Evolutionary conservation across 2,113 vertebrate genomes (phyloP).

Genomic region (Gnathonemus echidnorhynchus): DNA sequence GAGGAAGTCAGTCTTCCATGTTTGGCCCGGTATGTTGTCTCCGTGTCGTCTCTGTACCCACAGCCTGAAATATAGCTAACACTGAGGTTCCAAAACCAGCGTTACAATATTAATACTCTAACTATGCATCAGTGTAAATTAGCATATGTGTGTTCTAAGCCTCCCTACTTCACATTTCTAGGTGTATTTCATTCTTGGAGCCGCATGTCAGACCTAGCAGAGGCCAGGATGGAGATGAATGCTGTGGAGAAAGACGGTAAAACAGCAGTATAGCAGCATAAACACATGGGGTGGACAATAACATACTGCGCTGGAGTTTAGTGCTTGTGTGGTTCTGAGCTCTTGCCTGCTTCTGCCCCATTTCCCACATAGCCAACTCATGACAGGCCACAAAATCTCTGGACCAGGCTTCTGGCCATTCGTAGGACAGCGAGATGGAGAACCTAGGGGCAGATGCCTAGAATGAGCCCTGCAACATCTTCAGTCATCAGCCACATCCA

Average conservation of each 20-base stretch:
- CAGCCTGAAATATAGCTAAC: too few relatives aligned
- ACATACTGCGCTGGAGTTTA: not conserved
- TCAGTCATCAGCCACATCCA: not conserved
- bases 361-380: not conserved
- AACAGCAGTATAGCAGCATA: not conserved
- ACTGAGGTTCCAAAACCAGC: too few relatives aligned
- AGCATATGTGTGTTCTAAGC: not conserved
- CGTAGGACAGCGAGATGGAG: not conserved
- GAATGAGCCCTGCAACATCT: not conserved
- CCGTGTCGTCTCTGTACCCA: too few relatives aligned
- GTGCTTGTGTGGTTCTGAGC: not conserved
- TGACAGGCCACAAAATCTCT: not conserved
- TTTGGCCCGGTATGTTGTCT: too few relatives aligned
- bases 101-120: not conserved
- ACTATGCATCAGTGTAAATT: not conserved
- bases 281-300: not conserved
- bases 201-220: not conserved
- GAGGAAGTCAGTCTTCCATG: too few relatives aligned
- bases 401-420: not conserved
- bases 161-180: not conserved
- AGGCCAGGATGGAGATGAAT: slow-evolving; percentile 23
- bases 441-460: not conserved
- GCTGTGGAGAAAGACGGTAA: slow-evolving; percentile 18
- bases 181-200: not conserved
- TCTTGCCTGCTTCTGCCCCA: not conserved